Evolutionary conservation across 92 coral and sea anemone genomes (phyloP), one percentile per base, ranked within the genome.

Genomic region (Porites evermanni): DNA sequence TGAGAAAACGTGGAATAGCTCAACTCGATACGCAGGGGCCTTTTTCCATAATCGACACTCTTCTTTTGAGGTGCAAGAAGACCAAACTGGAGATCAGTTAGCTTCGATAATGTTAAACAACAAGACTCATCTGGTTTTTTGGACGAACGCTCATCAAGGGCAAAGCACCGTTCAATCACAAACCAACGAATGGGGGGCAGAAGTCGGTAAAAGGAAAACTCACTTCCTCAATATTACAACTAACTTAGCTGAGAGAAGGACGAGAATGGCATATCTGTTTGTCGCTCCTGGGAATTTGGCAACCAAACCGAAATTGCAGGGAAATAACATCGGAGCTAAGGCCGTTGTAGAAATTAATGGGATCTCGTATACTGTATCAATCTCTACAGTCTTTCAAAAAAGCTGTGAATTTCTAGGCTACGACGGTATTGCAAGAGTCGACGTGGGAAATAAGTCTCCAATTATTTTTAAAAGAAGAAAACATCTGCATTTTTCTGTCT

Each of bases 21-120:
- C 90, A 7, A 52, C 88, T 11, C 82, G 76, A 53, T 79, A 93
- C 69, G 92, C 91, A 87, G 88, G 97, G 21, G 94, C 98, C 1
- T 96, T 96, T 81, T 96, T 96, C 67, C 99, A 96, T 81, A 94
- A 93, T 77, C 89, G 89, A 53, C 74, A 81, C 75, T 47, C 80
- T 44, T 75, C 93, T 12, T 94, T 94, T 63, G 70, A 61, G 53
- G 14, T 70, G 7, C 71, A 89, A 16, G 68, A 72, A n/a, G 50
- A 66, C 32, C 47, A 60, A 9, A 19, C 53, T 60, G 94, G 85
- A 13, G 71, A 84, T 19, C 64, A 17, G 12, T 74, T 72, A 8
- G 92, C 88, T 19, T 89, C 86, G 16, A 86, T 89, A 26, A 11
- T 24, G 11, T 23, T 93, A 73, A 44, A 88, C 12, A 88, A 82